These are phyloP conservation scores for Microplitis demolitor DNA, from an alignment of 1,140 invertebrate species.

Conservation along the genomic window DNA sequence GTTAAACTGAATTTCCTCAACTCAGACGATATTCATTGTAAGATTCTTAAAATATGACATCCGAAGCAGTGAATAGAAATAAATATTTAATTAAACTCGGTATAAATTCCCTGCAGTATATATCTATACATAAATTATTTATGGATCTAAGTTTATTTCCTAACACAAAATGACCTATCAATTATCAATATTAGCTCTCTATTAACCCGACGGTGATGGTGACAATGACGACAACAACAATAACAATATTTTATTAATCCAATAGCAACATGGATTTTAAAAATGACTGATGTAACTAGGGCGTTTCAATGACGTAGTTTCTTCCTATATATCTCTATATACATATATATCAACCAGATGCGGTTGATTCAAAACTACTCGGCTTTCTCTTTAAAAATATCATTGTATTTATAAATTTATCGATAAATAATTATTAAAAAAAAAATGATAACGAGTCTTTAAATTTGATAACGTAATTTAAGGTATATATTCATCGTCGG, in stretches of 20 bases:
- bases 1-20: too few relatives aligned
- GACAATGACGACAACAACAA: background rate
- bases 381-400: background rate
- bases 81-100: too few relatives aligned
- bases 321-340: conserved; percentile 2
- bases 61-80: too few relatives aligned
- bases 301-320: conserved; percentile 46
- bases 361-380: background rate
- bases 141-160: background rate
- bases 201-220: conserved; percentile 29
- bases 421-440: background rate
- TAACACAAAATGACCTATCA: conserved; percentile 33
- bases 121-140: too few relatives aligned
- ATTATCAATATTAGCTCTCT: background rate
- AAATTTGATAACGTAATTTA: background rate
- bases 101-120: too few relatives aligned
- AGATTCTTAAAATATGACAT: too few relatives aligned
- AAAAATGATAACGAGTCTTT: background rate
- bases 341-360: background rate
- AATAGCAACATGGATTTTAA: conserved; percentile 43
- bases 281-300: conserved; percentile 49
- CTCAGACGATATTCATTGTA: too few relatives aligned
- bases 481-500: background rate
- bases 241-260: background rate
- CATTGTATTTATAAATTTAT: background rate